These are phyloP conservation scores for Coregonus ussuriensis DNA, from an alignment of 2,797 vertebrate species.

Conservation along the genomic window DNA sequence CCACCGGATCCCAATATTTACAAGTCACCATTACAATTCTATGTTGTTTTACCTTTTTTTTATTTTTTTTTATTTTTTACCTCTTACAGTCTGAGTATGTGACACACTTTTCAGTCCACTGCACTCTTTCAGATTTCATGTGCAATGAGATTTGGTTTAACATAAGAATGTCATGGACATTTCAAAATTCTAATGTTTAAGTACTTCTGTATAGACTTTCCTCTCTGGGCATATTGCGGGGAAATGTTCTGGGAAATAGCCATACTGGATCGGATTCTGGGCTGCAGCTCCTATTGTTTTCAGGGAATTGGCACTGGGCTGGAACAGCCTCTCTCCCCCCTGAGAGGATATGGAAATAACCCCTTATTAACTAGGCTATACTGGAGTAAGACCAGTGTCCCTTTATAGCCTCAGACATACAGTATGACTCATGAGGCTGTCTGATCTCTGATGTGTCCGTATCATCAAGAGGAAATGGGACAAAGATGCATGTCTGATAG, in stretches of 20 bases:
- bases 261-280: slow-evolving; percentile 44
- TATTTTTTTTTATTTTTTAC: no score
- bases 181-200: slow-evolving; percentile 39
- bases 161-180: background rate
- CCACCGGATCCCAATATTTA: background rate
- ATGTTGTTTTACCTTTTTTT: background rate
- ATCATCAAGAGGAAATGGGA: background rate
- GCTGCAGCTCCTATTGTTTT: slow-evolving; percentile 50
- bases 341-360: slow-evolving; percentile 53
- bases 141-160: slow-evolving; percentile 29
- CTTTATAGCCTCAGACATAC: slow-evolving; percentile 36
- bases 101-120: background rate
- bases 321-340: slow-evolving; percentile 50
- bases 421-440: background rate
- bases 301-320: slow-evolving; percentile 45
- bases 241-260: slow-evolving; percentile 55
- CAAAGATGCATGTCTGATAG: background rate
- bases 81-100: background rate
- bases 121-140: slow-evolving; percentile 30
- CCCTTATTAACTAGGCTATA: slow-evolving; percentile 46
- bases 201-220: slow-evolving; percentile 50
- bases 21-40: background rate
- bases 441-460: background rate
- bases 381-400: slow-evolving; percentile 36
- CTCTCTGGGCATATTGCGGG: slow-evolving; percentile 27